Base-by-base conservation (phyloP, 2,113 vertebrate genomes). In the Cavia porcellus region DNA sequence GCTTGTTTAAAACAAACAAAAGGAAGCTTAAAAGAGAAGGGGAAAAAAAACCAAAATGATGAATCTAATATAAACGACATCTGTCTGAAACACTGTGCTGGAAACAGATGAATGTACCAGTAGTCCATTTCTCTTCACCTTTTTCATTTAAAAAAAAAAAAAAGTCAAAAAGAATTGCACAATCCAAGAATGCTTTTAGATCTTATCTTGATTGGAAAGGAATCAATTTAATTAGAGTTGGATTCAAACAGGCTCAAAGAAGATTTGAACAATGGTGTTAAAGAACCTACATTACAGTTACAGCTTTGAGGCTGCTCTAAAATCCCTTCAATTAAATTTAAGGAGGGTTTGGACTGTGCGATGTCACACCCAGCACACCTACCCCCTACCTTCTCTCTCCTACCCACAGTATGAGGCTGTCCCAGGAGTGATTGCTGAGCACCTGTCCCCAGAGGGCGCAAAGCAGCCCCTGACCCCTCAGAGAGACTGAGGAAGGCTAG, bases 121-220 rank as follows among this genome's bases (percentile, higher is more conserved):
- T 8, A 35, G 35, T 80, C 62, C 19, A 64, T 82, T 88, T 89
- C 75, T 88, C 75, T 77, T 85, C 20, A 19, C 35, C 77, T 93
- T 75, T 94, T 90, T 62, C 42, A 10, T 9, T 28, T 15, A 95
- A 59, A 84, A 70, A 47, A 91, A 66, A 74, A 52, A 25, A 75
- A 75, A 77, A 47, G 28, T 55, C 55, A 62, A 57, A 55, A 70
- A 85, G 50, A 96, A 66, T 8, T 85, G 90, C 85, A 90, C 90
- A 92, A 81, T 86, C 75, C 93, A 91, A 95, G 95, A 89, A 96
- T 75, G 64, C 85, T 94, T 96, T 95, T 93, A 95, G 92, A 83
- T 75, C 95, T 97, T 97, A 97, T 97, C 97, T 97, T 79, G 97
- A 97, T 97, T 86, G 87, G 95, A 95, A 97, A 93, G 45, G 64